Percentiles rank a stretch among this genome's conserved stretches.
Evolutionary conservation across 2,113 vertebrate species (phyloP).

Genomic region (Pelusios castaneus): DNA sequence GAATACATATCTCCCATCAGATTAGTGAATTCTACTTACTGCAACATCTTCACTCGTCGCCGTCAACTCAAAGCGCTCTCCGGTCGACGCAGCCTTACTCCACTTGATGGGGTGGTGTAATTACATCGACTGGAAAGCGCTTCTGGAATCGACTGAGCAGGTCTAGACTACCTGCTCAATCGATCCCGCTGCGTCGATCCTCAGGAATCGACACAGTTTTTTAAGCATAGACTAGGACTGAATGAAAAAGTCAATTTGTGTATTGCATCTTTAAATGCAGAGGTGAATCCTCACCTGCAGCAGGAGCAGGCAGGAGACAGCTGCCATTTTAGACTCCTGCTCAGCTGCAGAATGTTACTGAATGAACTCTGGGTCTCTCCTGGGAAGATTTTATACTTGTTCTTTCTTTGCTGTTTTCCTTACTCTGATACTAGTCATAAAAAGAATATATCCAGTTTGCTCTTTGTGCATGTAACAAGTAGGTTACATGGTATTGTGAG

Average conservation of each 20-base stretch:
- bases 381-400: background rate
- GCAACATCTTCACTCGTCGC: too few relatives aligned
- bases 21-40: too few relatives aligned
- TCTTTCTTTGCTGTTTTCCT: background rate
- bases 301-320: rapidly evolving
- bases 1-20: too few relatives aligned
- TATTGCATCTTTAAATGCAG: background rate
- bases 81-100: too few relatives aligned
- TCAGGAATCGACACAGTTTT: too few relatives aligned
- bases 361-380: background rate
- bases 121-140: too few relatives aligned
- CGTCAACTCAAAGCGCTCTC: too few relatives aligned
- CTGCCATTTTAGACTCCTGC: background rate
- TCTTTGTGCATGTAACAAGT: background rate
- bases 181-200: too few relatives aligned
- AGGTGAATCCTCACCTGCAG: background rate
- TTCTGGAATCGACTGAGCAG: too few relatives aligned
- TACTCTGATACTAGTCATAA: background rate
- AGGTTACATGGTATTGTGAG: background rate
- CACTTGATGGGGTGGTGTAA: too few relatives aligned
- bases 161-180: too few relatives aligned
- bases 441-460: background rate
- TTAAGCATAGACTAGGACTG: too few relatives aligned
- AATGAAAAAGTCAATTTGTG: background rate
- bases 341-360: background rate